Evolutionary conservation across 2,888 invertebrate genomes (phyloP).

Genomic region (Pterobdella sp.): DNA sequence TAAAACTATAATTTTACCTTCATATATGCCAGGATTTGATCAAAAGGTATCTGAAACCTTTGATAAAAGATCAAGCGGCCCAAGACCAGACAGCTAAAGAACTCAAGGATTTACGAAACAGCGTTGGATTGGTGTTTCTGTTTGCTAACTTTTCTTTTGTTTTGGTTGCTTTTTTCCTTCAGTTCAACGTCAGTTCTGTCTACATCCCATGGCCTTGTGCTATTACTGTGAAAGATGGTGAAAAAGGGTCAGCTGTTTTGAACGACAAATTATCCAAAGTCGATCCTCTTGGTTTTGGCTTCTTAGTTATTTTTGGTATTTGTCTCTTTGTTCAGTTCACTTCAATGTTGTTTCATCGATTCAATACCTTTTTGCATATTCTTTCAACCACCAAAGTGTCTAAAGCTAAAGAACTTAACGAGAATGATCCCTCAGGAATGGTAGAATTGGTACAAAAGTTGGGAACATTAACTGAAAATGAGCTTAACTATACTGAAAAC

Average conservation of each 20-base stretch:
- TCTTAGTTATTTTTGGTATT: constrained; percentile 43
- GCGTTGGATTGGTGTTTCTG: constrained; percentile 66
- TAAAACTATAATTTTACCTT: no score
- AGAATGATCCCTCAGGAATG: constrained; percentile 14
- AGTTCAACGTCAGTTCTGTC: constrained; percentile 32
- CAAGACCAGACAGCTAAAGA: constrained; percentile 40
- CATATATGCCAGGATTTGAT: constrained; percentile 72
- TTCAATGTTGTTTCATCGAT: constrained; percentile 47
- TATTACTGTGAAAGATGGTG: not conserved
- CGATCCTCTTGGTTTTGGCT: constrained; percentile 37
- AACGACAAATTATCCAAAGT: constrained; percentile 26
- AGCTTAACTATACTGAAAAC: constrained; percentile 1
- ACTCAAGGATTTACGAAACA: constrained; percentile 85
- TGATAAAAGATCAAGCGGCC: constrained; percentile 67
- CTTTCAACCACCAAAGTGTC: constrained; percentile 41
- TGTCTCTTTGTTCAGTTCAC: constrained; percentile 44
- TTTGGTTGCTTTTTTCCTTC: constrained; percentile 59
- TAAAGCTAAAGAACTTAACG: constrained; percentile 25
- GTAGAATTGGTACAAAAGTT: constrained; percentile 23
- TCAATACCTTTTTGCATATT: constrained; percentile 46
- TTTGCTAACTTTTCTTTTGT: constrained; percentile 97
- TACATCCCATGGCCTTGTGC: constrained; percentile 35
- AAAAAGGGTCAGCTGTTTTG: not conserved
- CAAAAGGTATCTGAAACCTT: constrained; percentile 83
- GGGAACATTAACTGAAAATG: constrained; percentile 12